Conservation (phyloP, 1,140 invertebrate genomes). For the Pogonognathellus flavescens region DNA sequence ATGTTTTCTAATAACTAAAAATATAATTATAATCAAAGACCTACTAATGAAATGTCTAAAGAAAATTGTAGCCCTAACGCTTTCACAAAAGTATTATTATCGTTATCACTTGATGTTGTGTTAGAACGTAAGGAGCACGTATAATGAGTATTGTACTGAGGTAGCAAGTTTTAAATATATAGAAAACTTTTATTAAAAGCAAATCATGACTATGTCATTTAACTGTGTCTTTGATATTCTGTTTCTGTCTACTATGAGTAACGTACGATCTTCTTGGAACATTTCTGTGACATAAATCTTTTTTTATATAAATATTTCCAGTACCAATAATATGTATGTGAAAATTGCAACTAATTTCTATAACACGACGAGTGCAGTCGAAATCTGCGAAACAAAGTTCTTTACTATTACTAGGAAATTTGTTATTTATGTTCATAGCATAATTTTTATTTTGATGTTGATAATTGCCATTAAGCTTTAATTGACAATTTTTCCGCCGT, state of each 20-base stretch:
- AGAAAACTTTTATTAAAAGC: conserved; percentile 7
- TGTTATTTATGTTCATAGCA: too few relatives aligned
- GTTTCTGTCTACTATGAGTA: neutral
- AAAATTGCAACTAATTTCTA: neutral
- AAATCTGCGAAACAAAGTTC: too few relatives aligned
- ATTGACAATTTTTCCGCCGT: neutral
- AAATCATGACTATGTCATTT: conserved; percentile 32
- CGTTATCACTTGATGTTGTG: conserved; percentile 42
- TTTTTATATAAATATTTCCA: neutral
- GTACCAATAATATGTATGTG: neutral
- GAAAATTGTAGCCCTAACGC: conserved; percentile 19
- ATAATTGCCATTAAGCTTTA: neutral
- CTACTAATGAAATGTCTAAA: conserved; percentile 6
- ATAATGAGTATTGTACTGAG: neutral
- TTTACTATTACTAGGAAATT: too few relatives aligned
- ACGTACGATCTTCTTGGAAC: conserved; percentile 13
- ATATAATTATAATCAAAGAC: neutral
- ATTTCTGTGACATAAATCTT: neutral
- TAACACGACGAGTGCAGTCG: neutral
- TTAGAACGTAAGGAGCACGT: neutral
- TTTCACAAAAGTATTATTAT: conserved; percentile 38
- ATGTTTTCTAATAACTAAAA: conserved; percentile 29
- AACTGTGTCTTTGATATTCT: neutral
- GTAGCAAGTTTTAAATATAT: neutral
- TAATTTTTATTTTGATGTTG: neutral